Evolutionary conservation across 2,113 vertebrate genomes (phyloP), one percentile per base, ranked within the genome.

Genomic region (Sinosuthora webbiana): DNA sequence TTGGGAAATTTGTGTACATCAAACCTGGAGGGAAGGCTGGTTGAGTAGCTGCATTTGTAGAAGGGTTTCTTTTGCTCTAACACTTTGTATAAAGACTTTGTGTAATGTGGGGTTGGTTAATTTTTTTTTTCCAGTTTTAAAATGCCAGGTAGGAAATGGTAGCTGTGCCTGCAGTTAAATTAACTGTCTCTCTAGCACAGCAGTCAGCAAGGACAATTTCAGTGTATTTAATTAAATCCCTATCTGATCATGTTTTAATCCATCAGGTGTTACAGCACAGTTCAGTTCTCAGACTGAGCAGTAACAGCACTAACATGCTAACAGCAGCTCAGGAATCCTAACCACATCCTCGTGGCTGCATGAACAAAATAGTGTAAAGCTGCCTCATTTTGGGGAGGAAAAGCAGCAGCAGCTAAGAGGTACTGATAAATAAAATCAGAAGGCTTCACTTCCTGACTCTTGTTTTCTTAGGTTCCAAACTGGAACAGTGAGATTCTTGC

Each of bases 401-500:
- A 81, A 75, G 28, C 33, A 93, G 71, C 52, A 44, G 80, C 52
- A 56, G 19, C 1, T 27, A 35, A 52, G 47, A 90, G 28, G 62
- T 37, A 12, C 1, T 64, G 28, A 30, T 55, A 53, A 87, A 33
- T 24, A 39, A 79, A 80, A 83, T n/a, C 17, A 73, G 37, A 84
- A 76, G 41, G 37, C 44, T 52, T 84, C 5, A 92, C 83, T 93
- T 71, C 57, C 13, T 87, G 78, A 94, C 88, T 93, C 49, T 95
- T 90, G 94, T 94, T 95, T 90, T 97, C 93, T 41, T 96, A 99
- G 99, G 98, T 98, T 97, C 99, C 98, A 60, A 99, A 99, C 95
- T 99, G 99, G 99, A 99, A 96, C 96, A 99, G 98, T 90, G 99
- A 99, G 92, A 98, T 99, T 97, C 98, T 99, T 89, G 98, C 97